A percentile compares a stretch with the other conserved stretches of the same genome.
These are phyloP conservation scores for Peromyscus attwateri DNA, from an alignment of 2,797 vertebrate species.

Conservation along the genomic window DNA sequence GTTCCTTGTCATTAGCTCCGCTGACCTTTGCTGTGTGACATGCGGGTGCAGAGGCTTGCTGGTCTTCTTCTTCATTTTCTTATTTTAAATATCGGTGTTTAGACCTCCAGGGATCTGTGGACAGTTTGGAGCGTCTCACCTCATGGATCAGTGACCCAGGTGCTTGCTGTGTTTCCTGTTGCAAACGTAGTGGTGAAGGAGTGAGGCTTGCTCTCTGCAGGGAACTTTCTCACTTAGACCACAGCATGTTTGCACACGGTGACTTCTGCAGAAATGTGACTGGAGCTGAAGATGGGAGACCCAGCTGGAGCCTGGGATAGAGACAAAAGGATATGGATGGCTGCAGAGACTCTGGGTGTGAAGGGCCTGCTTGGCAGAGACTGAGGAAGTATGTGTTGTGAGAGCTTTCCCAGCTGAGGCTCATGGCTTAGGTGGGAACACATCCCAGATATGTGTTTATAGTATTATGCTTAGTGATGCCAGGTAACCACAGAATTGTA, in stretches of 20 bases:
- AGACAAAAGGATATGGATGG: background rate
- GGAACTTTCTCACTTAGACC: no score
- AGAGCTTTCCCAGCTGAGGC: background rate
- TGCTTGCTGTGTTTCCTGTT: background rate
- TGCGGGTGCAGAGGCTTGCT: accelerated
- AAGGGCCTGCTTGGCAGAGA: background rate
- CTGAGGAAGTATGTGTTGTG: background rate
- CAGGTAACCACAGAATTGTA: background rate
- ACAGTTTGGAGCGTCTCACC: background rate
- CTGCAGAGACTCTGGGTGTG: background rate
- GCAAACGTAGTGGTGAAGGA: background rate
- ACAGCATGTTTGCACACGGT: background rate
- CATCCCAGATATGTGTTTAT: background rate
- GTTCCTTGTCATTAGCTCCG: accelerated
- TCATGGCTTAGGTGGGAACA: background rate
- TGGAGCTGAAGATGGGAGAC: no score
- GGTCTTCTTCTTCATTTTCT: background rate
- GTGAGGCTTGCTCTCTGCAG: background rate
- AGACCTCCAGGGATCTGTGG: background rate
- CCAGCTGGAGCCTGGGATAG: background rate
- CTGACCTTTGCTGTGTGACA: no score
- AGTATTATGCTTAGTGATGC: background rate
- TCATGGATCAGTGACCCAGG: accelerated
- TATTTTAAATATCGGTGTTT: background rate
- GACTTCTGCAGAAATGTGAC: background rate